phyloP scores from a whole-genome alignment of 2,113 vertebrate species.

The Spermophilus dauricus region DNA sequence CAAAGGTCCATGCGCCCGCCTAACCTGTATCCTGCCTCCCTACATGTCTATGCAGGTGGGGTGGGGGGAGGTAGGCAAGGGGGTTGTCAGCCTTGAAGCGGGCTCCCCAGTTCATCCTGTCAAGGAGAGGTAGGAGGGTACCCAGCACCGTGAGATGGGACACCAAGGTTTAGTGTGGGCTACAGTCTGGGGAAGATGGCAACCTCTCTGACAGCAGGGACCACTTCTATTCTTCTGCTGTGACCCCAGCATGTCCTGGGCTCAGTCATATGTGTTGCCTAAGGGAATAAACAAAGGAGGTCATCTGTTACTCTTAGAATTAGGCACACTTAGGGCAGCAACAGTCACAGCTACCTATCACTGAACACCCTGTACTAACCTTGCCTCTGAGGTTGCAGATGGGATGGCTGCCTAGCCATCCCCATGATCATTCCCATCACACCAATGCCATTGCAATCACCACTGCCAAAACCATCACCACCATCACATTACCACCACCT shows the following conservation, averaged over 20 bases:
- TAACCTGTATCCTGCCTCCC: neutral
- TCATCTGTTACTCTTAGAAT: no score
- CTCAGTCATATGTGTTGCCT: neutral
- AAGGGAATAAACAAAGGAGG: neutral
- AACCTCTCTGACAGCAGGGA: neutral
- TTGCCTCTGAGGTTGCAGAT: neutral
- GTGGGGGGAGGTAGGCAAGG: neutral
- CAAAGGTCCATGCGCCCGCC: neutral
- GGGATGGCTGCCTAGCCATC: neutral
- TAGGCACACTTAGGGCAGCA: neutral
- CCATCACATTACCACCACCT: no score
- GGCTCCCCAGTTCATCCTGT: neutral
- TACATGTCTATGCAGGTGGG: accelerated
- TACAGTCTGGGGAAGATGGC: neutral
- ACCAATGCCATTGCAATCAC: neutral
- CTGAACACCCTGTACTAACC: neutral
- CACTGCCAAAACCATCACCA: neutral
- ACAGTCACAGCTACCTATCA: no score
- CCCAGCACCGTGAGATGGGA: accelerated
- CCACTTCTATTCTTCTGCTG: neutral
- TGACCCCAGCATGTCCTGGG: no score
- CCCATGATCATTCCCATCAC: no score
- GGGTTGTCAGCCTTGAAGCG: neutral
- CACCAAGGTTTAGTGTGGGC: neutral
- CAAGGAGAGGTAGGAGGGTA: accelerated